Evolutionary conservation across 2,113 vertebrate species (phyloP).

Genomic region (Aleadryas rufinucha): DNA sequence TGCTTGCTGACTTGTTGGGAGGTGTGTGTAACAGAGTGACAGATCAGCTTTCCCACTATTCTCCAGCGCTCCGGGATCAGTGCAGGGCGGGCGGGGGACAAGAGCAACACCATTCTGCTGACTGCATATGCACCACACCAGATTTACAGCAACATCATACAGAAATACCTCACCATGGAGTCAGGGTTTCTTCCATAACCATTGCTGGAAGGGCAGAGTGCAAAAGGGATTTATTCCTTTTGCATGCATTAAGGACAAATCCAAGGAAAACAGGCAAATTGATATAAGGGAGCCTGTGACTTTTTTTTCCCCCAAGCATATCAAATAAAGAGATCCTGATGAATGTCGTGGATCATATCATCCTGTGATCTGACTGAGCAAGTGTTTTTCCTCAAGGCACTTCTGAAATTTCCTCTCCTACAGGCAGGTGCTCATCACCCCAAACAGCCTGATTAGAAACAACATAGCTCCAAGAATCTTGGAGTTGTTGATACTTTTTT

Average conservation of each 20-base stretch:
- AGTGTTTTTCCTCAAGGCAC: not conserved
- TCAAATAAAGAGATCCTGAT: not conserved
- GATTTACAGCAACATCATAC: not conserved
- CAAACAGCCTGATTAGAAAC: not conserved
- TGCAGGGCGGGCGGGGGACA: not conserved
- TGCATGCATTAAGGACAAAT: not conserved
- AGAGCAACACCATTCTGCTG: not conserved
- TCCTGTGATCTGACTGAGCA: not conserved
- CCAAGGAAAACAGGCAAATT: not conserved
- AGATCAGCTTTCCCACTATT: not conserved
- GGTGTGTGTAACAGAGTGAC: not conserved
- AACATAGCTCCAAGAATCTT: not conserved
- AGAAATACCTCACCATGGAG: not conserved
- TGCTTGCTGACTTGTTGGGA: not conserved
- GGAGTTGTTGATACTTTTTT: not conserved
- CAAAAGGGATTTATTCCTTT: not conserved
- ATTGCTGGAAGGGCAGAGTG: not conserved
- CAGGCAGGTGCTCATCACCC: not conserved
- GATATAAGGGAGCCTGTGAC: not conserved
- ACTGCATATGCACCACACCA: not conserved
- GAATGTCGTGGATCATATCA: not conserved
- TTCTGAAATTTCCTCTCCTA: not conserved
- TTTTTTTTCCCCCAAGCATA: fast-evolving
- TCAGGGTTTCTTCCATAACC: not conserved
- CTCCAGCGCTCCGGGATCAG: not conserved